These are phyloP conservation scores for Vultur gryphus DNA, from an alignment of 2,797 vertebrate genomes.

Conservation along the genomic window DNA sequence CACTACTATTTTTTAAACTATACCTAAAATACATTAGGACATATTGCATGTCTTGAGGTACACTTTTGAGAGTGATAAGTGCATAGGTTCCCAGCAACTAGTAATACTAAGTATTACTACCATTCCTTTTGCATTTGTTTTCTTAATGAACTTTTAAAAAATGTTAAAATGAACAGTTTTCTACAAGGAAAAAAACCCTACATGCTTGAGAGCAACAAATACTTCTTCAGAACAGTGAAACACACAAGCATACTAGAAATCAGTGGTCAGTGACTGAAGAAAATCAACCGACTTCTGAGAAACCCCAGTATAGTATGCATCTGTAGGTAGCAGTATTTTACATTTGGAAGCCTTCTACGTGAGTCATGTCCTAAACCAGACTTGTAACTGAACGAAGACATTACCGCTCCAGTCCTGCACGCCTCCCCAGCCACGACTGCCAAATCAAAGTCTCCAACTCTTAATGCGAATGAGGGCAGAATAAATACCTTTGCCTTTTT, in stretches of 20 bases:
- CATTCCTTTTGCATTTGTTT: background rate
- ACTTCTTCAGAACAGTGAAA: background rate
- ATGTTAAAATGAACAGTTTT: background rate
- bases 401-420: background rate
- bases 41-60: background rate
- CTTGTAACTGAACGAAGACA: background rate
- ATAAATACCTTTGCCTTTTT: background rate
- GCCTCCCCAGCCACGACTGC: background rate
- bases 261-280: background rate
- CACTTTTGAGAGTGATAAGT: background rate
- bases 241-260: background rate
- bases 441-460: background rate
- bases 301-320: background rate
- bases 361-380: background rate
- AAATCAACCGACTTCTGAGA: background rate
- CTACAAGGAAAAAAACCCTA: background rate
- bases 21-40: background rate
- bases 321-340: constrained; percentile 6
- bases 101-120: background rate
- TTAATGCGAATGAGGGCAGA: background rate
- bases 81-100: background rate
- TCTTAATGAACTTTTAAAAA: background rate
- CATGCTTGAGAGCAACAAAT: background rate
- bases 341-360: background rate
- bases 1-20: background rate